These are phyloP conservation scores for Lepidochitona cinerea DNA, from an alignment of 2,888 invertebrate species.

Conservation along the genomic window DNA sequence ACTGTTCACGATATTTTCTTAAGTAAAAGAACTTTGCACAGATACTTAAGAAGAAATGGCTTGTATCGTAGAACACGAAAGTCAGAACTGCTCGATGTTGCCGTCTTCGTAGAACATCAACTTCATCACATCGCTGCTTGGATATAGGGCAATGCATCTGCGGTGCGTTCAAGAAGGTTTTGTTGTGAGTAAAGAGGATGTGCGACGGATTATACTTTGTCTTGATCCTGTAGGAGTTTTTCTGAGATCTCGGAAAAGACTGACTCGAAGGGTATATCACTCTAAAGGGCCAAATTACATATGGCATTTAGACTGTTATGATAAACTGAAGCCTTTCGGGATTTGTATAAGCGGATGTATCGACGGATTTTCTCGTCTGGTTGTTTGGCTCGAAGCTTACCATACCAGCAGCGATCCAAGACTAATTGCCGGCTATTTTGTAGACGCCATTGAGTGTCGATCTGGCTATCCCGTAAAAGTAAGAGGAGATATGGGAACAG, in stretches of 20 bases:
- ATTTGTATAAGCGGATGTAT: slow-evolving; percentile 26
- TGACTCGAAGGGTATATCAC: neutral
- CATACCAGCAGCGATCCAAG: slow-evolving; percentile 25
- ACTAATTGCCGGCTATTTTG: slow-evolving; percentile 10
- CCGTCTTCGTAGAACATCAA: neutral
- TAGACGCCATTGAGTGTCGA: neutral
- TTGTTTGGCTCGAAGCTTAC: slow-evolving; percentile 23
- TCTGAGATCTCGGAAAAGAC: neutral
- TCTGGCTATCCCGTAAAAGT: slow-evolving; percentile 1
- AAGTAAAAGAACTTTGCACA: neutral
- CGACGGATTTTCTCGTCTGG: slow-evolving; percentile 11
- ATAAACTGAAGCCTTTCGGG: neutral
- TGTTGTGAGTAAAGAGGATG: neutral
- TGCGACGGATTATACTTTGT: neutral
- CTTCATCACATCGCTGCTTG: neutral
- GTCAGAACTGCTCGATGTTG: neutral
- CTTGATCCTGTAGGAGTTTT: neutral
- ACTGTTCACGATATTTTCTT: neutral
- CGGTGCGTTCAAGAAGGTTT: neutral
- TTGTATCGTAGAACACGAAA: neutral
- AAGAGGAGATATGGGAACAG: slow-evolving; percentile 2
- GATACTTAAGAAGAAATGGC: neutral
- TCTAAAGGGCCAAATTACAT: neutral
- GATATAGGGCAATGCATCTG: neutral
- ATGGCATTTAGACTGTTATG: neutral